phyloP scores from a whole-genome alignment of 2,888 invertebrate genomes.

The Oligia latruncula region DNA sequence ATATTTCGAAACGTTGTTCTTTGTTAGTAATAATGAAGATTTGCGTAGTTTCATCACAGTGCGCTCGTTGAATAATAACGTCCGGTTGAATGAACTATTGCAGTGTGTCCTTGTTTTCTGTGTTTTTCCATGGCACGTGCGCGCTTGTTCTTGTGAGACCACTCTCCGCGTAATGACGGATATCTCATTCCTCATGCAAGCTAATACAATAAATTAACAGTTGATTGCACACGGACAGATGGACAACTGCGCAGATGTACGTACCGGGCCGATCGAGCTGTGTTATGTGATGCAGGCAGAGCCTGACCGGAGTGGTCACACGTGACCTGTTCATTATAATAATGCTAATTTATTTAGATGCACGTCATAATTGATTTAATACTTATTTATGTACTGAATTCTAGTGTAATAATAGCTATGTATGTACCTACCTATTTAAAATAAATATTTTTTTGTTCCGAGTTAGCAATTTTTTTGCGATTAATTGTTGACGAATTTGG shows the following conservation, averaged over 20 bases:
- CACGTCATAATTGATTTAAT: conserved; percentile 34
- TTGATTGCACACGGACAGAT: conserved; percentile 70
- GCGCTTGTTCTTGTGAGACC: conserved; percentile 66
- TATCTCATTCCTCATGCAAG: conserved; percentile 78
- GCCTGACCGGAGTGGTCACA: conserved; percentile 33
- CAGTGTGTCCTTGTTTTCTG: conserved; percentile 90
- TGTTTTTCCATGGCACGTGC: conserved; percentile 89
- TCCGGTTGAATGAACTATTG: conserved; percentile 90
- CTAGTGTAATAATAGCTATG: conserved; percentile 12
- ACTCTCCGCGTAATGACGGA: conserved; percentile 72
- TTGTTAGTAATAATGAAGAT: conserved; percentile 88
- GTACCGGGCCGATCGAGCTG: conserved; percentile 46
- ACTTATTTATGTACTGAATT: conserved; percentile 1
- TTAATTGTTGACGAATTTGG: not conserved
- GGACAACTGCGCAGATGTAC: conserved; percentile 76
- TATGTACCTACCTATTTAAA: not conserved
- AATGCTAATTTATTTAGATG: conserved; percentile 45
- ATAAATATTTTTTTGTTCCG: not conserved
- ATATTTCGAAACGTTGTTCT: conserved; percentile 85
- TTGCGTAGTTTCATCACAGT: conserved; percentile 87
- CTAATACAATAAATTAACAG: conserved; percentile 77
- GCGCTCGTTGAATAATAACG: conserved; percentile 89
- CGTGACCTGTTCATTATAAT: conserved; percentile 51
- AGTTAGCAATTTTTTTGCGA: too few relatives aligned
- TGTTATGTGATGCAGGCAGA: conserved; percentile 49